A percentile compares a stretch with the other conserved stretches of the same genome.
Conservation (phyloP, 2,113 vertebrate species). For the Phoenicopterus ruber region DNA sequence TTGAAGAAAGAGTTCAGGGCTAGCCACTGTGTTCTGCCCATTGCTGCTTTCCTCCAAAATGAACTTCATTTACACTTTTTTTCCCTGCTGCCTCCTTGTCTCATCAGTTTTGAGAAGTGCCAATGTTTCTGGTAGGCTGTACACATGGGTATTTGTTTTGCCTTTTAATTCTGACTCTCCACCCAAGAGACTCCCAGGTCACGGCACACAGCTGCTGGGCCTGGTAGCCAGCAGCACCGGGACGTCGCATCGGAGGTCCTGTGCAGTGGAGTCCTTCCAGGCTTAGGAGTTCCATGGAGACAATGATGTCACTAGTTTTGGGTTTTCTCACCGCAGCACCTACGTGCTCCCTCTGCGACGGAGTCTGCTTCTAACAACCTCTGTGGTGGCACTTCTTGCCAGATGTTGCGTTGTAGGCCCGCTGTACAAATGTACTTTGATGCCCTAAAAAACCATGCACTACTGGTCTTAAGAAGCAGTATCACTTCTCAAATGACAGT, state of each 20-base stretch:
- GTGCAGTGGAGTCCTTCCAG: not conserved
- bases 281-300: not conserved
- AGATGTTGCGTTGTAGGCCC: not conserved
- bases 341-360: not conserved
- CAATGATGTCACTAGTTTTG: not conserved
- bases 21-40: constrained; percentile 8
- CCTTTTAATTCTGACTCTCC: constrained; percentile 22
- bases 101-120: not conserved
- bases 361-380: not conserved
- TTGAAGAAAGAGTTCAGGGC: not conserved
- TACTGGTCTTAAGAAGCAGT: not conserved
- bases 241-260: not conserved
- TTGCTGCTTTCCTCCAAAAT: constrained; percentile 17
- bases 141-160: not conserved
- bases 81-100: not conserved
- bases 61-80: not conserved
- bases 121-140: not conserved
- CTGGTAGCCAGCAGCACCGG: constrained; percentile 11
- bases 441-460: not conserved
- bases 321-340: not conserved
- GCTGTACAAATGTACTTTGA: not conserved
- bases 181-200: not conserved
- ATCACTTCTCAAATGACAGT: not conserved
- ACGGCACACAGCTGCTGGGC: not conserved
- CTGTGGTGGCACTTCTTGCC: not conserved